Base-by-base conservation (phyloP, 2,113 vertebrate species). In the Platycercus adscitus region DNA sequence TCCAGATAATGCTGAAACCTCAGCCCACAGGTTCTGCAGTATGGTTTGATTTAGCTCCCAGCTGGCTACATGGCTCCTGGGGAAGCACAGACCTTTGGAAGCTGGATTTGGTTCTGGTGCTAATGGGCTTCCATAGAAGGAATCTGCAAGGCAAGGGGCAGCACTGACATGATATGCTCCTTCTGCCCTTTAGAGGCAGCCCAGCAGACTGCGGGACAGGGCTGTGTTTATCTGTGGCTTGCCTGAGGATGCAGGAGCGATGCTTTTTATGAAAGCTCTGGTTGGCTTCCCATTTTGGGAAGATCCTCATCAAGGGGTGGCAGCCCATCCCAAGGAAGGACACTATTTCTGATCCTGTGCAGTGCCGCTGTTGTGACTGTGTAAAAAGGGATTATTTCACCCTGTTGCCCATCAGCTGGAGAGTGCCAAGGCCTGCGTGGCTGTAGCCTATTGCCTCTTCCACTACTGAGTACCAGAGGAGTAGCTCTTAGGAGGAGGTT, bases 341-440 rank as follows among this genome's bases (percentile, higher is more conserved):
- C 24, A 3, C 31, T 39, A 0, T 33, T 70, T 63, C 73, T 70
- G 24, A 10, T 77, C 20, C 69, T n/a, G 49, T n/a, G 44, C 47
- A 25, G 2, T 43, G 41, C 47, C 52, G 77, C 72, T 47, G 29
- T 8, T 81, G 64, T 1, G 3, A 1, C 64, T 49, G 11, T 14
- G 35, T 39, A 28, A 20, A n/a, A 41, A 13, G 29, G 60, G 37
- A 13, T 71, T 37, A 17, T 17, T 29, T 91, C 31, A 29, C 9
- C 17, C 44, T 17, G 10, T 26, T 55, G 47, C 31, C n/a, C 88
- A 33, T 64, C 81, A 53, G 41, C 24, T 31, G 85, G 18, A 56
- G 46, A 85, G n/a, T 58, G 44, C 29, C 65, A 46, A 78, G 37
- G 31, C 73, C 5, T 37, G 0, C 0, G 0, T 56, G 53, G 13